A percentile compares a stretch with the other conserved stretches of the same genome.
These are phyloP conservation scores for Amphiprion clarkii DNA, from an alignment of 2,797 vertebrate species.

Conservation along the genomic window DNA sequence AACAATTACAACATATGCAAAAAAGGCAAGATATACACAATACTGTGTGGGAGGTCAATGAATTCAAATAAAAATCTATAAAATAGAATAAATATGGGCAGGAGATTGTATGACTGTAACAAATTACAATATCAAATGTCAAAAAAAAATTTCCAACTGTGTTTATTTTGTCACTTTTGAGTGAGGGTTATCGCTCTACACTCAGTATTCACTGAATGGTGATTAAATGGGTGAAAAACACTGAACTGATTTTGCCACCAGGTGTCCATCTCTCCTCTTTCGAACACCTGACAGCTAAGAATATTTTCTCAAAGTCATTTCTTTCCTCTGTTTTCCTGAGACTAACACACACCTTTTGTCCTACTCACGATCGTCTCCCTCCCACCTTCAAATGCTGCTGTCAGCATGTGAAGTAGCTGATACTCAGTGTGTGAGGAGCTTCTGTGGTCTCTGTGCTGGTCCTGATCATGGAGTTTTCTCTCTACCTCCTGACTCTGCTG, in stretches of 20 bases:
- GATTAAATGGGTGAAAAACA: neutral
- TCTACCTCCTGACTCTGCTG: conserved; percentile 71
- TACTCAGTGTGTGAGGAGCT: conserved; percentile 44
- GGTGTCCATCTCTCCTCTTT: conserved; percentile 36
- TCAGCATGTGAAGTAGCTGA: conserved; percentile 57
- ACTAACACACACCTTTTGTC: conserved; percentile 35
- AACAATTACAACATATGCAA: no score
- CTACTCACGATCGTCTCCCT: conserved; percentile 32
- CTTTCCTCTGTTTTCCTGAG: neutral
- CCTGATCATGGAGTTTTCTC: conserved; percentile 76
- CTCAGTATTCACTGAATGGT: no score
- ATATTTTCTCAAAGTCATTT: conserved; percentile 7
- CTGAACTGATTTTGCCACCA: conserved; percentile 28
- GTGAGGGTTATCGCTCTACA: no score
- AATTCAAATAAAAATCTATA: no score
- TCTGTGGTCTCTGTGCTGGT: conserved; percentile 31
- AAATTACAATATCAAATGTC: no score
- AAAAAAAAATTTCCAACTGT: no score
- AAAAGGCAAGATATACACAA: no score
- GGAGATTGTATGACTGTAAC: no score
- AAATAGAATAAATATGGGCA: no score
- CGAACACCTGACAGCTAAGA: conserved; percentile 1
- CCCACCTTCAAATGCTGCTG: conserved; percentile 43
- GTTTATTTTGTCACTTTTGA: no score
- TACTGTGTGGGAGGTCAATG: no score